These are phyloP conservation scores for Helicoverpa armigera DNA, from an alignment of 1,140 invertebrate species.

Conservation along the genomic window DNA sequence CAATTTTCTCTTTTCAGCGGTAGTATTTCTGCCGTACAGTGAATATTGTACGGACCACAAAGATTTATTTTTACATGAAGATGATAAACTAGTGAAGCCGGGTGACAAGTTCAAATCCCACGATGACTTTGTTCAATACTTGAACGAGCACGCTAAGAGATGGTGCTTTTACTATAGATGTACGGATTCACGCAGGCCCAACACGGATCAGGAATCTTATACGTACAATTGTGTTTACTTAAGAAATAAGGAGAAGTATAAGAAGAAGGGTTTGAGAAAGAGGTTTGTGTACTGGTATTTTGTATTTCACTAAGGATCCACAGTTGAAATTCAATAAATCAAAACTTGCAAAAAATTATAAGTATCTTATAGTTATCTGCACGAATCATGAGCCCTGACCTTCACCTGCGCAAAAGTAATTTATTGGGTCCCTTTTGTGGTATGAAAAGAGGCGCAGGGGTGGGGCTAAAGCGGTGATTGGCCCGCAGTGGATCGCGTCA, in stretches of 20 bases:
- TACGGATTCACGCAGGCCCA: conserved; percentile 50
- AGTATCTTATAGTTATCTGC: too few species aligned
- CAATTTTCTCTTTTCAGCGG: neutral
- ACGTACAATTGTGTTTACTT: conserved; percentile 55
- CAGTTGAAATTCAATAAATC: neutral
- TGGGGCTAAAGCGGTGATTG: too few species aligned
- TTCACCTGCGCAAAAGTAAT: too few species aligned
- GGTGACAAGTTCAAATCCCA: conserved; percentile 59
- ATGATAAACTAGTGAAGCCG: conserved; percentile 57
- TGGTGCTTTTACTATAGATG: conserved; percentile 61
- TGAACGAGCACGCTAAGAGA: conserved; percentile 59
- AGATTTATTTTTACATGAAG: conserved; percentile 48
- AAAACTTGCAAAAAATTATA: too few species aligned
- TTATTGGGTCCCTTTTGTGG: too few species aligned
- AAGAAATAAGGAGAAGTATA: conserved; percentile 54
- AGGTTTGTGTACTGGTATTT: conserved; percentile 45
- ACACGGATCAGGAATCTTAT: conserved; percentile 53
- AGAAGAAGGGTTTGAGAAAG: conserved; percentile 53
- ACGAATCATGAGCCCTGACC: too few species aligned
- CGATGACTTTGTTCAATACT: conserved; percentile 56
- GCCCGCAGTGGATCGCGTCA: too few species aligned
- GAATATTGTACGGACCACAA: conserved; percentile 49
- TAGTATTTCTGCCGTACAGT: conserved; percentile 27
- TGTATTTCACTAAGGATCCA: neutral
- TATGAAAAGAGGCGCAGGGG: too few species aligned